A percentile compares a stretch with the other conserved stretches of the same genome.
These are phyloP conservation scores for Coilia nasus DNA, from an alignment of 2,797 vertebrate genomes.

Conservation along the genomic window DNA sequence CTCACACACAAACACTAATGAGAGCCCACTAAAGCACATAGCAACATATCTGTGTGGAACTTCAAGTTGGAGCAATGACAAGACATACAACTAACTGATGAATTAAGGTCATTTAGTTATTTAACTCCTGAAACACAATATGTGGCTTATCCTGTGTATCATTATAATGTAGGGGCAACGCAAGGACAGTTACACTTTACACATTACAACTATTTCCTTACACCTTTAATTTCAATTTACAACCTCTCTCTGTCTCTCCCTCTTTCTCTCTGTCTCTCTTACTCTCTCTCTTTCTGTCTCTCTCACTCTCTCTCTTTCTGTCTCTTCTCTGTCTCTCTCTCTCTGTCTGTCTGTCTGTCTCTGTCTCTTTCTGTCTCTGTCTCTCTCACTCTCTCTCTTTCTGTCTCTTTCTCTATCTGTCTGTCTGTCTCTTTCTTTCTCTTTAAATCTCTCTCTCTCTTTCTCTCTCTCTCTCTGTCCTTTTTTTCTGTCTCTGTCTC, in stretches of 20 bases:
- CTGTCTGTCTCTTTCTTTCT: not conserved
- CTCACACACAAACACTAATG: not conserved
- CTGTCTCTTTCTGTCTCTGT: no score
- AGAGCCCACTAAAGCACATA: not conserved
- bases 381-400: not conserved
- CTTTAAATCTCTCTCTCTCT: not conserved
- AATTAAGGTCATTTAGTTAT: not conserved
- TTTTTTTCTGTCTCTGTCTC: not conserved
- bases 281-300: not conserved
- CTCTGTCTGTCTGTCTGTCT: no score
- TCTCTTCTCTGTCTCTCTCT: not conserved
- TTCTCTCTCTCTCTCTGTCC: slow-evolving; percentile 33
- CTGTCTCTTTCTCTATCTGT: no score
- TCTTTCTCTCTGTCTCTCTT: not conserved
- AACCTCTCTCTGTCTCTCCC: not conserved
- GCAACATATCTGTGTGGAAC: not conserved
- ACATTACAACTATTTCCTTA: no score
- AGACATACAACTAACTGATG: not conserved
- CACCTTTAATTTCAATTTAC: no score
- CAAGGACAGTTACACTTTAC: not conserved
- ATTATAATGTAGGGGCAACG: not conserved
- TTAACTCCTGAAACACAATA: not conserved
- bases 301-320: slow-evolving; percentile 16
- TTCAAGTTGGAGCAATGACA: not conserved
- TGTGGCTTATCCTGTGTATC: not conserved